Conservation (phyloP, 2,113 vertebrate species). For the Dicaeum eximium region DNA sequence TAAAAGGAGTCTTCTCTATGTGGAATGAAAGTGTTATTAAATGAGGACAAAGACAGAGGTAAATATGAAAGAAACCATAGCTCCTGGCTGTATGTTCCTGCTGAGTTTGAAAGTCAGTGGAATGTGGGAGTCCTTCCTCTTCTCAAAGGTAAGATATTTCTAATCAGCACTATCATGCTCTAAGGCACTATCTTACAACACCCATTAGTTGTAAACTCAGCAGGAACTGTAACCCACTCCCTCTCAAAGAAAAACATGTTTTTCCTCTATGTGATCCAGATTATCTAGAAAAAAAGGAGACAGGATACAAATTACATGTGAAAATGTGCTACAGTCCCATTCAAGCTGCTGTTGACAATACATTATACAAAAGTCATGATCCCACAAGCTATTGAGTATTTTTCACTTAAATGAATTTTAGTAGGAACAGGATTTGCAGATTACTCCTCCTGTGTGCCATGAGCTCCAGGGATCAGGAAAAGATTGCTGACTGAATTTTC, state of each 20-base stretch:
- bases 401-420: slow-evolving; percentile 2
- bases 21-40: background rate
- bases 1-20: background rate
- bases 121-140: background rate
- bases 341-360: background rate
- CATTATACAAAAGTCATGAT: background rate
- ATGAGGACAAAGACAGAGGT: background rate
- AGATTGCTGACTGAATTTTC: background rate
- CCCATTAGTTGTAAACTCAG: slow-evolving; percentile 13
- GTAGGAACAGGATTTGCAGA: background rate
- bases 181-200: background rate
- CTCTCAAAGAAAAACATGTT: background rate
- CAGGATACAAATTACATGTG: background rate
- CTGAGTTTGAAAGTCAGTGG: background rate
- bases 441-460: background rate
- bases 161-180: background rate
- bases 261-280: background rate
- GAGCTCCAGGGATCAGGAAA: background rate
- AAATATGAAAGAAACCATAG: background rate
- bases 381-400: background rate
- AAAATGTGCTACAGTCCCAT: background rate
- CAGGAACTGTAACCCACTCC: background rate
- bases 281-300: background rate
- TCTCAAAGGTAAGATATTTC: background rate
- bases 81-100: background rate